Base-by-base conservation (phyloP, 2,113 vertebrate species). In the Thunnus thynnus region DNA sequence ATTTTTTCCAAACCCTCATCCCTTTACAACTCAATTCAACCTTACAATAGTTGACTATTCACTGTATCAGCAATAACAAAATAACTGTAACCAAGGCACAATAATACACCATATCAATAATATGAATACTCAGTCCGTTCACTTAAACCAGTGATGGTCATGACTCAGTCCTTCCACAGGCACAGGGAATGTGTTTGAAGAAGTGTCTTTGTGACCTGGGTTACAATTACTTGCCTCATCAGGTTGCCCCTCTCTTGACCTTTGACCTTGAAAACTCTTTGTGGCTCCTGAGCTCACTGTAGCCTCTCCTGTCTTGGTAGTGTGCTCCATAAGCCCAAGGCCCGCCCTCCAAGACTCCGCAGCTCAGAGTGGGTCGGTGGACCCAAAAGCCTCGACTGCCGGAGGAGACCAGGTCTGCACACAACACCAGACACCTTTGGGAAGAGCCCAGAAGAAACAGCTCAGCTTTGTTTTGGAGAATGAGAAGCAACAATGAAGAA, bases 381-480 rank as follows among this genome's bases (percentile, higher is more conserved):
- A 74, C 51, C 68, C 54, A 30, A 61, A 30, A 9, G 18, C 52
- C 8, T 18, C 72, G n/a, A 41, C 58, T 22, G 63, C 62, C 36
- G 60, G n/a, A 54, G 71, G 65, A 27, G 80, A 82, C 5, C 68
- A 16, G 25, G n/a, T 56, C n/a, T 70, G 41, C 48, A 27, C 65
- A n/a, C 64, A 56, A 0, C 76, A 83, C 52, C 62, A 77, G 5
- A 27, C 18, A 36, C 50, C 54, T 0, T 6, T 1, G 25, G 81
- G 66, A 27, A 75, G 57, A 75, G 56, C 54, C 2, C 56, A 78
- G 0, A 89, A 88, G 78, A 93, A 93, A 82, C 88, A 93, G 3
- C 88, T 93, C 63, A 89, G 88, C 83, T 92, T 94, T 80, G 74
- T 77, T 32, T 30, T 92, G 51, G 90, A 90, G 80, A 88, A 85